Evolutionary conservation across 2,888 invertebrate genomes (phyloP).

Genomic region (Lasioglossum vierecki): DNA sequence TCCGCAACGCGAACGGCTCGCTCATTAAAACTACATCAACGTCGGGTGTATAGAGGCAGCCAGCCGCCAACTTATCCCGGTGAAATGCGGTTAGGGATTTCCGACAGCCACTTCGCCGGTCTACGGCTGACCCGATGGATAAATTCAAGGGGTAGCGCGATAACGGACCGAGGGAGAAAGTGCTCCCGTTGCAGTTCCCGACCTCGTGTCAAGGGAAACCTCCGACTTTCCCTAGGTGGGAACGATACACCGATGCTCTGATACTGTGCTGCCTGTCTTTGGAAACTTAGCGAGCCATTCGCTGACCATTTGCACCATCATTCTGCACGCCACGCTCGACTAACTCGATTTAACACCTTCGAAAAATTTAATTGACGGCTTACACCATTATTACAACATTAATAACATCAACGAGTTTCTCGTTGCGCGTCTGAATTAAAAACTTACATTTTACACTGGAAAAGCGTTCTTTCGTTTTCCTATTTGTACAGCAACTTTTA

Average conservation of each 20-base stretch:
- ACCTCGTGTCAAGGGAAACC: slow-evolving; percentile 13
- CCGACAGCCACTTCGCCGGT: slow-evolving; percentile 57
- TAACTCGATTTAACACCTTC: background rate
- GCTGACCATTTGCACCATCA: background rate
- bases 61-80: slow-evolving; percentile 54
- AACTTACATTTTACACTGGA: background rate
- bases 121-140: slow-evolving; percentile 37
- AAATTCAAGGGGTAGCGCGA: slow-evolving; percentile 29
- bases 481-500: background rate
- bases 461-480: background rate
- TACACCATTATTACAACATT: background rate
- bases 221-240: slow-evolving; percentile 27
- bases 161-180: slow-evolving; percentile 46
- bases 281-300: background rate
- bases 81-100: slow-evolving; percentile 69
- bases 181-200: slow-evolving; percentile 42
- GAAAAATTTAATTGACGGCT: background rate
- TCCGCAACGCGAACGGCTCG: slow-evolving; percentile 43
- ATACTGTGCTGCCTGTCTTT: background rate
- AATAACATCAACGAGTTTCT: no score
- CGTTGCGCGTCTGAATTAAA: no score
- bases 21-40: slow-evolving; percentile 74
- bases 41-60: slow-evolving; percentile 52
- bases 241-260: slow-evolving; percentile 4
- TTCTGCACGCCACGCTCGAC: background rate